Percentiles rank a stretch among this genome's conserved stretches.
Evolutionary conservation across 2,113 vertebrate genomes (phyloP).

Genomic region (Ceyx melanurus): DNA sequence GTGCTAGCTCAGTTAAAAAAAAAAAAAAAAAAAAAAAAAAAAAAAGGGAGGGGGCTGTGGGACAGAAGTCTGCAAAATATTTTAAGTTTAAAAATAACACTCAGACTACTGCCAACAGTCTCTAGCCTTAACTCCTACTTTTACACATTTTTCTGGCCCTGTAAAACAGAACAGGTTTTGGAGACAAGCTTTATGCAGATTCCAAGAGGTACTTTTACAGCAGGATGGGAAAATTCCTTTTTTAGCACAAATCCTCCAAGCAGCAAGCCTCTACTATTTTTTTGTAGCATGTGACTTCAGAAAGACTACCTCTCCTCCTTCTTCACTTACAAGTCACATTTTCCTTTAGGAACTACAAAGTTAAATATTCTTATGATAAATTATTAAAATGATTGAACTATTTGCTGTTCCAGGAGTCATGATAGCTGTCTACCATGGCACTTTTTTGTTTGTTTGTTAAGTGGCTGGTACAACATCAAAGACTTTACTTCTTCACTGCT

Average conservation of each 20-base stretch:
- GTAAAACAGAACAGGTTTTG: conserved; percentile 23
- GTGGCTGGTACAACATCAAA: neutral
- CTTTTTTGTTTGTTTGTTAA: neutral
- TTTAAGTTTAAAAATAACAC: conserved; percentile 16
- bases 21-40: no score
- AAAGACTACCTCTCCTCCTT: neutral
- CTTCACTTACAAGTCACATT: neutral
- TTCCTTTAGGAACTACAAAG: neutral
- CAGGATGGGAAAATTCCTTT: conserved; percentile 1
- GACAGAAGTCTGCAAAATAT: neutral
- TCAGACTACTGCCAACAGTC: neutral
- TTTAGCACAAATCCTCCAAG: conserved; percentile 28
- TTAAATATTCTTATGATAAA: conserved; percentile 9
- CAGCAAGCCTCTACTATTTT: neutral
- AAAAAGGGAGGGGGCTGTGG: neutral
- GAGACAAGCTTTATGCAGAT: neutral
- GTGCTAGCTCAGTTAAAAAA: neutral
- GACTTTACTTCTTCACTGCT: neutral
- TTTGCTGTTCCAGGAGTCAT: neutral
- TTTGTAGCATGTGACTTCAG: neutral
- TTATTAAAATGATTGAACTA: neutral
- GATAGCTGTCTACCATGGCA: neutral
- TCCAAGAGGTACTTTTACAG: neutral
- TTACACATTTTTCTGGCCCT: neutral
- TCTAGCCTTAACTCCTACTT: conserved; percentile 10